Percentiles rank a stretch among this genome's conserved stretches.
Conservation (phyloP, 2,113 vertebrate species). For the Pterocles orientalis region DNA sequence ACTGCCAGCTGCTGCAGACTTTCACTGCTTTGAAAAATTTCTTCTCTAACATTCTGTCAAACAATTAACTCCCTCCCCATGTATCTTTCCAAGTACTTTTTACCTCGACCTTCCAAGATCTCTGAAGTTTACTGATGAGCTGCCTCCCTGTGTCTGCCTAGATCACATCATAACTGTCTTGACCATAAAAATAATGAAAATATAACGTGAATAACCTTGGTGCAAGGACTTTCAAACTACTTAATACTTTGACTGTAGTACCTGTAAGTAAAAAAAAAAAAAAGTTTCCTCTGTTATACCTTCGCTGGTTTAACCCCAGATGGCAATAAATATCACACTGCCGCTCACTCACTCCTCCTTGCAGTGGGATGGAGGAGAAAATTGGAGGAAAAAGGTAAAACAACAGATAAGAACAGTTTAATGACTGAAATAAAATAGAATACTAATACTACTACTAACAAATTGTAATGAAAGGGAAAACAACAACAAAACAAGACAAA, state of each 20-base stretch:
- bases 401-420: too few relatives aligned
- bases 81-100: background rate
- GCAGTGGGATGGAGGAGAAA: too few relatives aligned
- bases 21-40: background rate
- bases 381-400: too few relatives aligned
- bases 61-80: background rate
- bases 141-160: background rate
- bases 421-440: too few relatives aligned
- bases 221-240: background rate
- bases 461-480: too few relatives aligned
- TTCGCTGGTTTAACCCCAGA: too few relatives aligned
- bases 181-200: background rate
- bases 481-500: too few relatives aligned
- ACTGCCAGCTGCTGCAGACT: background rate
- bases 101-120: background rate
- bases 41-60: background rate
- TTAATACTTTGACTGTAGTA: background rate
- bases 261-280: background rate
- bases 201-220: background rate
- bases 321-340: too few relatives aligned
- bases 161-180: too few relatives aligned
- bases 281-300: background rate
- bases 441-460: too few relatives aligned
- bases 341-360: too few relatives aligned
- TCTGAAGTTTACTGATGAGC: background rate